Evolutionary conservation across 1,140 invertebrate species (phyloP), one percentile per base, ranked within the genome.

Genomic region (Cyclargus thomasi): DNA sequence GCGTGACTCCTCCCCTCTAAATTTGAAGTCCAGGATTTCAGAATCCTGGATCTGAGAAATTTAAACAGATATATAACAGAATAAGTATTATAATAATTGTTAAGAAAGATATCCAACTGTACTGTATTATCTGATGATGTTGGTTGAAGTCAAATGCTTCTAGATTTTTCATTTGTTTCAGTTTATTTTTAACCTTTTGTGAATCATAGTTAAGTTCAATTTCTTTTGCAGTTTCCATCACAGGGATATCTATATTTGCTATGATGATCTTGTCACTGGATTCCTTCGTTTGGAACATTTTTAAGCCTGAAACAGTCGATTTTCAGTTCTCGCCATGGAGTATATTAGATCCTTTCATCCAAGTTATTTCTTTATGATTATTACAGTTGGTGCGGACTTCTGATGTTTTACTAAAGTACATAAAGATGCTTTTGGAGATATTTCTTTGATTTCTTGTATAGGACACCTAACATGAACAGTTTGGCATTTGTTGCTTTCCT

Each of bases 391-490:
- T 29, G 29, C 29, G 5, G 29, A 29, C 29, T 29, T 29, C 29
- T 5, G 29, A 7, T 29, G 29, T 29, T 29, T 29, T 29, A 62
- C 62, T 67, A 67, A 67, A 67, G 62, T 39, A 67, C 66, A 67
- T 67, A n/a, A 64, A 68, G 11, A 70, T 62, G 2, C 59, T 21
- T 67, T 68, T 73, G 14, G 68, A 16, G 72, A 64, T 59, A 70
- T 68, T 64, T 70, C 22, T 10, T 63, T n/a, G 10, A 70, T 68
- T 29, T 68, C 68, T 62, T 72, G 47, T 5, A 18, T 0, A 7
- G 69, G 71, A 53, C 67, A 74, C 59, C 57, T 74, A 4, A 74
- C 59, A 57, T 65, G 63, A 1, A 74, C 68, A 16, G 63, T 63
- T 39, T 65, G 11, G 53, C 72, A 74, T 21, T 65, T 71, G 17